phyloP scores from a whole-genome alignment of 2,888 invertebrate species.

The Aricia artaxerxes region DNA sequence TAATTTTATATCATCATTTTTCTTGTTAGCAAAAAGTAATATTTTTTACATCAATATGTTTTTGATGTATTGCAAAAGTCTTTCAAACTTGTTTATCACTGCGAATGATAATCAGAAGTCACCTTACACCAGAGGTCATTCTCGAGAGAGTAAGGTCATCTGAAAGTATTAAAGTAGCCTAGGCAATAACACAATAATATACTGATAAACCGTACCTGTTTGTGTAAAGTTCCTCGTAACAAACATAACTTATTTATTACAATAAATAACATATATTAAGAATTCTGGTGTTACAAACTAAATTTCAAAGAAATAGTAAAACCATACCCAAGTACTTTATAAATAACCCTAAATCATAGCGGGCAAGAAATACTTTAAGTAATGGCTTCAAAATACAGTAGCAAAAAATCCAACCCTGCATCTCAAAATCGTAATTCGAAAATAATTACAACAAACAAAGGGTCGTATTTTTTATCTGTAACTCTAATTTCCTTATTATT shows the following conservation, averaged over 20 bases:
- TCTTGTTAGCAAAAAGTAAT: not conserved
- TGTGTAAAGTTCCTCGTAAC: not conserved
- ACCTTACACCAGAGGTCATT: slow-evolving; percentile 17
- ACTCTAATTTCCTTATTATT: slow-evolving; percentile 35
- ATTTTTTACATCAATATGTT: not conserved
- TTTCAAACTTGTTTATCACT: slow-evolving; percentile 13
- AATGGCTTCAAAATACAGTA: not conserved
- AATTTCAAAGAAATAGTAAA: not conserved
- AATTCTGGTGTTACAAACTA: not conserved
- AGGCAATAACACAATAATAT: not conserved
- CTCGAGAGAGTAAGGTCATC: slow-evolving; percentile 6
- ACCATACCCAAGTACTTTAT: not conserved
- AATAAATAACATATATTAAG: not conserved
- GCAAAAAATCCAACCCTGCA: not conserved
- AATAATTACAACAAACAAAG: slow-evolving; percentile 12
- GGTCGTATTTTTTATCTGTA: slow-evolving; percentile 8
- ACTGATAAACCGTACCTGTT: slow-evolving; percentile 4
- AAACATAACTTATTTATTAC: not conserved
- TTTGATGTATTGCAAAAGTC: not conserved
- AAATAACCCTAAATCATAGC: not conserved
- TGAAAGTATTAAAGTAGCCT: slow-evolving; percentile 29
- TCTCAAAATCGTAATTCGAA: slow-evolving; percentile 17
- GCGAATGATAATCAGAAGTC: slow-evolving; percentile 23
- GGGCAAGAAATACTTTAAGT: not conserved
- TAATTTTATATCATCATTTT: not conserved